phyloP scores from a whole-genome alignment of 2,113 vertebrate genomes.

The Nycticorax nycticorax region DNA sequence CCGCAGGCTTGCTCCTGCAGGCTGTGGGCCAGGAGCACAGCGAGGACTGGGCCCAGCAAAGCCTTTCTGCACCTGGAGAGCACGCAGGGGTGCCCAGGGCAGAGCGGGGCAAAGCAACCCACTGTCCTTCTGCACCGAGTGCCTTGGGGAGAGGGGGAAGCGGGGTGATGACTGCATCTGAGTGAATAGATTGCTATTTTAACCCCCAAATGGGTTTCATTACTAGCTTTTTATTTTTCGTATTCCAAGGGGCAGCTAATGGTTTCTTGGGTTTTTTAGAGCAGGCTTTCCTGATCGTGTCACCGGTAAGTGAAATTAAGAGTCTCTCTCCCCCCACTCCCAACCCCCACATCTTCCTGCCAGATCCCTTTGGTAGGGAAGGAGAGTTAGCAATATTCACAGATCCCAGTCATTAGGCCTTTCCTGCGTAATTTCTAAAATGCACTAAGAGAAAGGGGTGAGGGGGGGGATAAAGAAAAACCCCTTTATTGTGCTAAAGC shows the following conservation, averaged over 20 bases:
- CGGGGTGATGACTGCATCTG: not conserved
- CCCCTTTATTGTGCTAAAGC: constrained; percentile 47
- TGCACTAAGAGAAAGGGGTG: not conserved
- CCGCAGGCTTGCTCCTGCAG: rapidly evolving
- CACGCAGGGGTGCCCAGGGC: not conserved
- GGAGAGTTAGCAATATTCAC: not conserved
- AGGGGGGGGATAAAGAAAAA: not conserved
- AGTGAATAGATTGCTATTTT: not conserved
- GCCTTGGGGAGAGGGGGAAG: not conserved
- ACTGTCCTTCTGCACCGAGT: rapidly evolving
- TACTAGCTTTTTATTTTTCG: not conserved
- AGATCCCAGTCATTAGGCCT: constrained; percentile 34
- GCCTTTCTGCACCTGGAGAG: not conserved
- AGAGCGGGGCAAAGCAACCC: not conserved
- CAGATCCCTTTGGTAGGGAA: constrained; percentile 40
- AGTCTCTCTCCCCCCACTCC: not conserved
- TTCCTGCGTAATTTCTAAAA: constrained; percentile 45
- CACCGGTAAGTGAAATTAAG: constrained; percentile 30
- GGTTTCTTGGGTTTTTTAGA: not conserved
- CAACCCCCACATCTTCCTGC: constrained; percentile 44
- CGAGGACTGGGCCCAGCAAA: not conserved
- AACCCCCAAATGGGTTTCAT: constrained; percentile 30
- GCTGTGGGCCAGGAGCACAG: rapidly evolving
- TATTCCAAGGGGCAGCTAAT: not conserved
- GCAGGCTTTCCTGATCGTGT: not conserved